Percentiles rank a stretch among this genome's conserved stretches.
Conservation (phyloP, 2,888 invertebrate species). For the Ariolimax columbianus region DNA sequence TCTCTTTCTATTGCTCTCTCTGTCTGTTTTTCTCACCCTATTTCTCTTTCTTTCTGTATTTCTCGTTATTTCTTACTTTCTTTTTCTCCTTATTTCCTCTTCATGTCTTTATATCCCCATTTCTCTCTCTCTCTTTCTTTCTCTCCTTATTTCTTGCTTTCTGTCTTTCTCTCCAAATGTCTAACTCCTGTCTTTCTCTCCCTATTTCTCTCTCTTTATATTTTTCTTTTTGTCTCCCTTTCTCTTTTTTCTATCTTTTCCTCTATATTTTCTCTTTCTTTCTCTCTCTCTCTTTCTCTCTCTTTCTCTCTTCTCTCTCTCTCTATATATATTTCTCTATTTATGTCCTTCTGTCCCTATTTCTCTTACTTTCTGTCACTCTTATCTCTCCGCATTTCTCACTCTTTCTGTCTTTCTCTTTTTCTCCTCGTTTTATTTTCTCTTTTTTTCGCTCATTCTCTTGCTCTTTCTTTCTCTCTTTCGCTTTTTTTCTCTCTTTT, state of each 20-base stretch:
- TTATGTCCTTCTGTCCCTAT: not conserved
- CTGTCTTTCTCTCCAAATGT: too few relatives aligned
- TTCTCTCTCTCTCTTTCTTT: not conserved
- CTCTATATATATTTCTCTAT: not conserved
- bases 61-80: not conserved
- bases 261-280: too few relatives aligned
- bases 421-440: not conserved
- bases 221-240: not conserved
- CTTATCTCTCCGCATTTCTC: not conserved
- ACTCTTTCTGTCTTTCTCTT: not conserved
- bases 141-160: not conserved
- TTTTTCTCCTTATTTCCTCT: not conserved
- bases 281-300: too few relatives aligned
- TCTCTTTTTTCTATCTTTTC: not conserved
- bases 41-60: not conserved
- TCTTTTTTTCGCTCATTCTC: conserved; percentile 2
- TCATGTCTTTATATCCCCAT: not conserved
- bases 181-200: not conserved
- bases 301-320: too few relatives aligned
- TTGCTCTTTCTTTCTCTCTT: not conserved
- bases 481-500: not conserved
- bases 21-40: not conserved
- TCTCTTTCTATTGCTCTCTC: not conserved
- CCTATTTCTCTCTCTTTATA: not conserved
- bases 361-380: not conserved